Evolutionary conservation across 1,140 invertebrate species (phyloP).

Genomic region (Teleogryllus occipitalis): DNA sequence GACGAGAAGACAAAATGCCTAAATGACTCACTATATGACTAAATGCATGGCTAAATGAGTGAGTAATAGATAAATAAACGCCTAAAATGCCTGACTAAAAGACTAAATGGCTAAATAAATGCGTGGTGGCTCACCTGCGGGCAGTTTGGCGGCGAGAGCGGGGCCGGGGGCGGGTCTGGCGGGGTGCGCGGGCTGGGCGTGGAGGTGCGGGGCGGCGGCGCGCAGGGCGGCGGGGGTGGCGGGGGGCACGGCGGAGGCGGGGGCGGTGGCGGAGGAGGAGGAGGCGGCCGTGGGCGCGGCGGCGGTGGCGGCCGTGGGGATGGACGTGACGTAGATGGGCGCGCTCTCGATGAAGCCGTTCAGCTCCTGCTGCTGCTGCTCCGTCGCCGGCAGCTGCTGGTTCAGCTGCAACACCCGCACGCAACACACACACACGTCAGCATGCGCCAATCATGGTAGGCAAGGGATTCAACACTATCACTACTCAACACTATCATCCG

Average conservation of each 20-base stretch:
- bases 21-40: too few relatives aligned
- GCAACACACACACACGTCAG: constrained; percentile 20
- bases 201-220: constrained; percentile 42
- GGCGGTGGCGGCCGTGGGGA: constrained; percentile 46
- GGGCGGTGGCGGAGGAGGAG: constrained; percentile 38
- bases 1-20: too few relatives aligned
- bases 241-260: constrained; percentile 30
- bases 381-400: constrained; percentile 26
- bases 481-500: too few relatives aligned
- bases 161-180: constrained; percentile 26
- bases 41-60: too few relatives aligned
- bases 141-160: not conserved
- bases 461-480: too few relatives aligned
- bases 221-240: constrained; percentile 36
- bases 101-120: too few relatives aligned
- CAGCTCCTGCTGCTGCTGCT: constrained; percentile 47
- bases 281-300: constrained; percentile 25
- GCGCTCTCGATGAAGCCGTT: constrained; percentile 64
- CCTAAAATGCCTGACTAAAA: too few relatives aligned
- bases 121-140: too few relatives aligned
- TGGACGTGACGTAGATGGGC: constrained; percentile 70
- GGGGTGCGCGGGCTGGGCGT: constrained; percentile 47
- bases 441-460: too few relatives aligned
- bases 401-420: constrained; percentile 60
- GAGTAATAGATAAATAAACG: too few relatives aligned